Percentiles rank a stretch among this genome's conserved stretches.
Evolutionary conservation across 2,888 invertebrate genomes (phyloP).

Genomic region (Octodonta nipae): DNA sequence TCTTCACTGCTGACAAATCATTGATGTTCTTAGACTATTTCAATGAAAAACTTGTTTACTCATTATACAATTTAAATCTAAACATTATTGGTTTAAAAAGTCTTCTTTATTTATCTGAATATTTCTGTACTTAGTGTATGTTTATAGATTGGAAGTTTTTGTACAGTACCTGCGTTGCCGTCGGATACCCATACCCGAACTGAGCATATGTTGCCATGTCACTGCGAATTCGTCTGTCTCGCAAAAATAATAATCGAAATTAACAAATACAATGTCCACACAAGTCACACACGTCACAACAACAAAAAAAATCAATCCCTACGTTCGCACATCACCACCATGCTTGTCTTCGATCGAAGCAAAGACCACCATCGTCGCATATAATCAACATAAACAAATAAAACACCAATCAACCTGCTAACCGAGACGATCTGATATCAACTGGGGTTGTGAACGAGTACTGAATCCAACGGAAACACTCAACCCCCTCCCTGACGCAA

Average conservation of each 20-base stretch:
- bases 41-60: too few relatives aligned
- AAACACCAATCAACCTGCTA: slow-evolving; percentile 20
- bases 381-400: slow-evolving; percentile 21
- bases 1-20: too few relatives aligned
- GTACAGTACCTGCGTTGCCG: slow-evolving; percentile 71
- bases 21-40: too few relatives aligned
- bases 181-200: slow-evolving; percentile 84
- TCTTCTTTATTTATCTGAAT: too few relatives aligned
- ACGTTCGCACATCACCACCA: slow-evolving; percentile 22
- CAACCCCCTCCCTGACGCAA: slow-evolving; percentile 21
- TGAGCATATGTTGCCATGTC: slow-evolving; percentile 73
- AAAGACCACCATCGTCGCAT: slow-evolving; percentile 3
- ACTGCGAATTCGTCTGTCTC: slow-evolving; percentile 10
- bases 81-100: too few relatives aligned
- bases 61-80: too few relatives aligned
- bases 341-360: slow-evolving; percentile 22
- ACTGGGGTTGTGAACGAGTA: slow-evolving; percentile 29
- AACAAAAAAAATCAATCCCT: slow-evolving; percentile 16
- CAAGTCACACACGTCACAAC: slow-evolving; percentile 21
- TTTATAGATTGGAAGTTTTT: not conserved
- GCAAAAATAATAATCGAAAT: slow-evolving; percentile 1
- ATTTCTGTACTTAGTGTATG: too few relatives aligned
- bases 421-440: slow-evolving; percentile 32
- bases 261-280: slow-evolving; percentile 9
- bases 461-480: slow-evolving; percentile 28